Conservation (phyloP, 2,888 invertebrate genomes). For the Drosophila paramelanica region DNA sequence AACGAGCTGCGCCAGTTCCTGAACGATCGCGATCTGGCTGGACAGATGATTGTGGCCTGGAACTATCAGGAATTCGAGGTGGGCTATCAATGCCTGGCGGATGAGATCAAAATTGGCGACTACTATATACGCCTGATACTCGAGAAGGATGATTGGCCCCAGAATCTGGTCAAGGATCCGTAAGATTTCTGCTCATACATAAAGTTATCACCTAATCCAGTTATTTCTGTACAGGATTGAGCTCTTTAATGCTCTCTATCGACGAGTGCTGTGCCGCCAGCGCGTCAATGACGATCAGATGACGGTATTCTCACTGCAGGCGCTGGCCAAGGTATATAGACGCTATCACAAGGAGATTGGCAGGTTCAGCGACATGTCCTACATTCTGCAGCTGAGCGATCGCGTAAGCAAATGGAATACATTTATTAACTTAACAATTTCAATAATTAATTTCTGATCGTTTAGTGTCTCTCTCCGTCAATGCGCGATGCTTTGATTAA, state of each 20-base stretch:
- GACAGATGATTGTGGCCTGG: conserved; percentile 94
- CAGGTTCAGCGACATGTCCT: conserved; percentile 97
- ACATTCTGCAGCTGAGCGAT: conserved; percentile 97
- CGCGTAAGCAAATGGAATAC: conserved; percentile 87
- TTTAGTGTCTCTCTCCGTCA: conserved; percentile 88
- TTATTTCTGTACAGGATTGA: conserved; percentile 89
- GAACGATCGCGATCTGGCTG: conserved; percentile 95
- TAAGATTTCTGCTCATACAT: conserved; percentile 84
- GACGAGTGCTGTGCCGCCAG: conserved; percentile 96
- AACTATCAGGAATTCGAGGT: conserved; percentile 99
- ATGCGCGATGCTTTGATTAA: conserved; percentile 97
- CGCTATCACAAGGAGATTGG: conserved; percentile 98
- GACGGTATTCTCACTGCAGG: conserved; percentile 99
- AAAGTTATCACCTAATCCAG: neutral
- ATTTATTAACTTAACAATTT: neutral
- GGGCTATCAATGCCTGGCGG: conserved; percentile 95
- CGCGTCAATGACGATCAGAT: conserved; percentile 92
- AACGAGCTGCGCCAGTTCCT: conserved; percentile 96
- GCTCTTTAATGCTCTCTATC: conserved; percentile 99
- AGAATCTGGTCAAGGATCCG: conserved; percentile 95
- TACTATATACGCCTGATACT: conserved; percentile 97
- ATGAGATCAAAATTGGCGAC: conserved; percentile 99
- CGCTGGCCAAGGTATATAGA: conserved; percentile 99
- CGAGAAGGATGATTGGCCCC: conserved; percentile 94
- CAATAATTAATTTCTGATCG: no score